Base-by-base conservation (phyloP, 2,888 invertebrate genomes). In the Nineta flava region DNA sequence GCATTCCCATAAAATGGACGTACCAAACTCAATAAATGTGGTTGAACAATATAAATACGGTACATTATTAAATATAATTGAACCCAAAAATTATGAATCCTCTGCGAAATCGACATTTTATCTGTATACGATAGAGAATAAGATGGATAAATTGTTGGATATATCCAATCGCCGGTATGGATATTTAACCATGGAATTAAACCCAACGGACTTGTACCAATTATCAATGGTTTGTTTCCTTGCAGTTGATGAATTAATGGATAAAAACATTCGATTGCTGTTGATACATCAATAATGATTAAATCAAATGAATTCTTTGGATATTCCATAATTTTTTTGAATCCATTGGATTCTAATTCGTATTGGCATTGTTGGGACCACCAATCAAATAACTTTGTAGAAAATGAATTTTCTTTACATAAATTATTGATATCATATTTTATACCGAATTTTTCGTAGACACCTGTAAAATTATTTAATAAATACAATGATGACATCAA, bases 241-340 rank as follows among this genome's bases (percentile, higher is more conserved):
- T 40, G 40, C 3, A 48, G 31, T 42, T 41, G 31, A 9, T 41
- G 17, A 31, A 48, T 48, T 31, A 48, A 31, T 9, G 48, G 48
- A 32, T 42, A 42, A 41, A 21, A 32, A 17, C 48, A 48, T 31
- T 31, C 48, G 10, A 13, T n/a, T 16, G 26, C 41, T 9, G 13
- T 2, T n/a, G 47, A 32, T 7, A 49, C 17, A 17, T 53, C 51
- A 7, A 43, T 21, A 1, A 53, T 44, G 2, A 53, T 48, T 12
- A 53, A 19, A 48, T 48, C 48, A 9, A 48, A 48, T 21, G 32
- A 21, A 13, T 42, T n/a, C 6, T 41, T 15, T 48, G 48, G 42
- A 41, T 48, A 48, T 21, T 31, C 17, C 19, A 34, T 42, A 16
- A 48, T 7, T 15, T 31, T 41, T 42, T 42, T 26, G 9, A 48